Evolutionary conservation across 2,113 vertebrate species (phyloP), one percentile per base, ranked within the genome.

Genomic region (Boulengeromyrus knoepffleri): DNA sequence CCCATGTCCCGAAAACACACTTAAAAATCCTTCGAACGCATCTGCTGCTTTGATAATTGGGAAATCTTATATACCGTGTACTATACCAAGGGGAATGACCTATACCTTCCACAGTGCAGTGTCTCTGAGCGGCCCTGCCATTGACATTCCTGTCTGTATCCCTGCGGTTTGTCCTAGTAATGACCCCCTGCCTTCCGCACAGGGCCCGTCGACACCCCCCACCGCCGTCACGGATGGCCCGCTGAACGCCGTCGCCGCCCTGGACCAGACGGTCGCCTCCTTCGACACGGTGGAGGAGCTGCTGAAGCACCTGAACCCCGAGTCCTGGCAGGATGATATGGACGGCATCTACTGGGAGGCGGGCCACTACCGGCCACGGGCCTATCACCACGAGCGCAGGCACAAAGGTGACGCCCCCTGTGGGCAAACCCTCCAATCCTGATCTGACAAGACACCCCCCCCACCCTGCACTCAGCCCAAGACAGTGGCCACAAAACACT

Each of bases 271-370:
- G 84, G 94, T 99, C n/a, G 96, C 98, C 13, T 94, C 95, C 0
- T 98, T 99, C 87, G 96, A 98, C 91, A 99, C 98, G 0, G 97
- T 99, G 89, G 98, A 99, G 90, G 97, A 99, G 88, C 94, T 99
- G 15, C 95, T 99, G 36, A 97, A 93, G 91, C 95, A 97, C 91
- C 96, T 99, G 70, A 98, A 97, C 91, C 99, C 99, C 0, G 95
- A 97, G 1, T 97, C 97, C 0, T 99, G 98, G 99, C 97, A 95
- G 92, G 97, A 99, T 88, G 98, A 99, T 91, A 96, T 99, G 0
- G 96, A 98, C 90, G 97, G 95, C 92, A 95, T 99, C 70, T 98
- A 97, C 93, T 95, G 96, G 46, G 97, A 97, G 31, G 97, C 95
- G 1, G 94, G 96, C 39, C 95, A 96, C 88, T 96, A 97, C 91